A percentile compares a stretch with the other conserved stretches of the same genome.
Conservation (phyloP, 2,113 vertebrate species). For the Arenaria interpres region DNA sequence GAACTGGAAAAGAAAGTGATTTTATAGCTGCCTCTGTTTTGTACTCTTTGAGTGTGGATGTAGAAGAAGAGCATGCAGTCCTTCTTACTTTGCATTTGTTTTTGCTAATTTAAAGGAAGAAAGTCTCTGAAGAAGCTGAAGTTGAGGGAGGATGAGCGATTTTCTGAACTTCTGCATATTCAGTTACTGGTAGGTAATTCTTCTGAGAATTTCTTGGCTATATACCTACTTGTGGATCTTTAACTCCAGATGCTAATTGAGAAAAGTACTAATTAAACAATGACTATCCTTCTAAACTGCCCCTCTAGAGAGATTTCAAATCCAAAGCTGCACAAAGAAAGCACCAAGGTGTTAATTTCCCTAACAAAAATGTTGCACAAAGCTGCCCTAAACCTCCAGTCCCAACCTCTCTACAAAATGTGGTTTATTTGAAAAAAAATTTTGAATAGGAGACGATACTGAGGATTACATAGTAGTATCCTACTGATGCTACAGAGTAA, state of each 20-base stretch:
- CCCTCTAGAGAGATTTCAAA: conserved; percentile 23
- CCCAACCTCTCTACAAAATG: background rate
- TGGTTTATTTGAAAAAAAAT: background rate
- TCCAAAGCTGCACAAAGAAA: background rate
- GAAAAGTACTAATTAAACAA: conserved; percentile 49
- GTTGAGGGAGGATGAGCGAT: background rate
- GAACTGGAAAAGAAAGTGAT: background rate
- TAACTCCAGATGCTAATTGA: conserved; percentile 35
- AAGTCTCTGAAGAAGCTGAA: conserved; percentile 24
- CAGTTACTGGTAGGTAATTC: conserved; percentile 9
- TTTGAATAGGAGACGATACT: background rate
- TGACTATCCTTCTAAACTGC: conserved; percentile 1
- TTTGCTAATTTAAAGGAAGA: conserved; percentile 2
- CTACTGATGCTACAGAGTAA: conserved; percentile 9
- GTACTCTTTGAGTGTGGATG: background rate
- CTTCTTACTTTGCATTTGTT: background rate
- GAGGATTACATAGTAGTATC: background rate
- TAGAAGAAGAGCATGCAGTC: background rate
- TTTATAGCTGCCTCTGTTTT: background rate
- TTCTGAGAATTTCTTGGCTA: conserved; percentile 33
- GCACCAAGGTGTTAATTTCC: background rate
- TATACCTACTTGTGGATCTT: conserved; percentile 8
- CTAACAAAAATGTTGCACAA: background rate
- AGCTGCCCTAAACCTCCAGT: background rate
- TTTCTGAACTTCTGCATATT: conserved; percentile 28